Evolutionary conservation across 2,113 vertebrate species (phyloP).

Genomic region (Sylvia atricapilla): DNA sequence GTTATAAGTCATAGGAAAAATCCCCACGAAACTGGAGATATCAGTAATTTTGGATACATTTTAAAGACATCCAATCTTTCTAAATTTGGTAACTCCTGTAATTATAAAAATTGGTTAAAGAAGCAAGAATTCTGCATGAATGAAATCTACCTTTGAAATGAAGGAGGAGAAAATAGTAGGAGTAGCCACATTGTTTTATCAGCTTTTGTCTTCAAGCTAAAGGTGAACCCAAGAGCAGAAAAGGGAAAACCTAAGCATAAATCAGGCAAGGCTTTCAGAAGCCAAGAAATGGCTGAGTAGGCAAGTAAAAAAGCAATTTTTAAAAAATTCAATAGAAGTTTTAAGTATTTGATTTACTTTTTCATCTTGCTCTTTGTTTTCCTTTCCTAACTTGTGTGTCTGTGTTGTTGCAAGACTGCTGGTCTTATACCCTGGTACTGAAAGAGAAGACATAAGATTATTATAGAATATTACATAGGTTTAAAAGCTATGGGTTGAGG

Average conservation of each 20-base stretch:
- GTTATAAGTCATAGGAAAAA: not conserved
- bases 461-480: not conserved
- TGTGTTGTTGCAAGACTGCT: not conserved
- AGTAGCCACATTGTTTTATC: not conserved
- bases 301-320: not conserved
- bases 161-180: not conserved
- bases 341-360: not conserved
- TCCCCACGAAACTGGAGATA: fast-evolving
- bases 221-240: not conserved
- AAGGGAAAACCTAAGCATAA: not conserved
- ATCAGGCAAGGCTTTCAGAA: not conserved
- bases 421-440: not conserved
- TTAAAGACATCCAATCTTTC: not conserved
- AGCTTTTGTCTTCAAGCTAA: not conserved
- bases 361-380: not conserved
- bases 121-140: not conserved
- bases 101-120: not conserved
- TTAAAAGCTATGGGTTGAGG: not conserved
- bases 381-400: not conserved
- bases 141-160: not conserved
- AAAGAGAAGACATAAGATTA: not conserved
- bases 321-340: not conserved
- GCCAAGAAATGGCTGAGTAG: not conserved
- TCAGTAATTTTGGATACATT: not conserved
- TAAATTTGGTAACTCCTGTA: not conserved